A percentile compares a stretch with the other conserved stretches of the same genome.
Evolutionary conservation across 64 coral and sea anemone genomes (phyloP).

Genomic region (Montipora capricornis): DNA sequence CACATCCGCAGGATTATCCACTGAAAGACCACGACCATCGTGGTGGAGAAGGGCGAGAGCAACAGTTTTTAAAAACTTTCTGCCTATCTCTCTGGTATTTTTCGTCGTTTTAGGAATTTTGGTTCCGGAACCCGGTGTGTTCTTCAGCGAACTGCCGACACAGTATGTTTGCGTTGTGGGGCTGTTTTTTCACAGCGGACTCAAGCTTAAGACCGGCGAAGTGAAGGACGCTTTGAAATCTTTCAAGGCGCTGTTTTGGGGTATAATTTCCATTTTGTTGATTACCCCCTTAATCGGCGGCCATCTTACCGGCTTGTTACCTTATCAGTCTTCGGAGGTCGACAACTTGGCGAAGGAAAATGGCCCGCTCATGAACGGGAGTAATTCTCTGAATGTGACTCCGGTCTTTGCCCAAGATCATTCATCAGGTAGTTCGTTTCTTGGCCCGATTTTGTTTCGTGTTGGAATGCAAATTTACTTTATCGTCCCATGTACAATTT

Average conservation of each 20-base stretch:
- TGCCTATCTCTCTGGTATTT: constrained; percentile 62
- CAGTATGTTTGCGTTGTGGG: constrained; percentile 78
- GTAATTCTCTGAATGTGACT: background rate
- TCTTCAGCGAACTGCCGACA: constrained; percentile 84
- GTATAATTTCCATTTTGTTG: constrained; percentile 72
- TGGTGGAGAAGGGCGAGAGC: constrained; percentile 20
- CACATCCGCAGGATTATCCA: background rate
- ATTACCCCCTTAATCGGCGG: constrained; percentile 81
- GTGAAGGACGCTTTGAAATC: constrained; percentile 75
- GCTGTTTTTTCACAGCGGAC: constrained; percentile 77
- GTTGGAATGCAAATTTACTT: constrained; percentile 80
- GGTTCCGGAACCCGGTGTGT: constrained; percentile 67
- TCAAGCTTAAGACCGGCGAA: constrained; percentile 82
- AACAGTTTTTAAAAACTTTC: constrained; percentile 70
- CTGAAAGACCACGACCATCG: background rate
- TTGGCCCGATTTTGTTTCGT: constrained; percentile 75
- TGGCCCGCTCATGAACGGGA: background rate
- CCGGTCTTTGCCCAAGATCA: background rate
- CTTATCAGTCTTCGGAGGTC: constrained; percentile 23
- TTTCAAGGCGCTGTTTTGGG: constrained; percentile 67
- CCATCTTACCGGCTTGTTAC: constrained; percentile 61
- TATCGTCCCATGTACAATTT: constrained; percentile 83
- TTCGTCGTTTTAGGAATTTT: constrained; percentile 68
- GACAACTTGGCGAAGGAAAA: background rate
- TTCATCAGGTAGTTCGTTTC: constrained; percentile 24